These are phyloP conservation scores for Catharus minimus DNA, from an alignment of 2,113 vertebrate genomes.

Conservation along the genomic window DNA sequence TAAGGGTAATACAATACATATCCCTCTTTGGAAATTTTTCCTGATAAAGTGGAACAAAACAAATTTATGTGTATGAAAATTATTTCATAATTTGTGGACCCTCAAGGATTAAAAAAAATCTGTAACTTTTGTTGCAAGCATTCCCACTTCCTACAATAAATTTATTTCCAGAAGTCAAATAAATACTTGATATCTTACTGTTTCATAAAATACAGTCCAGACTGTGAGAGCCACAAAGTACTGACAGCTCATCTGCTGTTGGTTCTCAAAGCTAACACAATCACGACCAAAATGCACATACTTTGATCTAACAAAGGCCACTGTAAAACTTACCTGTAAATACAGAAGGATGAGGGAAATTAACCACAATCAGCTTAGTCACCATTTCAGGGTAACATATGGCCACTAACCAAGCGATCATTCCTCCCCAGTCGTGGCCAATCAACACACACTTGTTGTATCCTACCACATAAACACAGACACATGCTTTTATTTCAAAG, in stretches of 20 bases:
- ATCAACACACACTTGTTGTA: slow-evolving; percentile 95
- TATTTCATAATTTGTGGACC: neutral
- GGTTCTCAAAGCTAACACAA: neutral
- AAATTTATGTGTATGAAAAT: neutral
- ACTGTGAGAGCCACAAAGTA: neutral
- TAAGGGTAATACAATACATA: neutral
- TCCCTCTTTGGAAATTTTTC: neutral
- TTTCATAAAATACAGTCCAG: neutral
- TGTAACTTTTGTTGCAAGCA: neutral
- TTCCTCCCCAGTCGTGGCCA: slow-evolving; percentile 97
- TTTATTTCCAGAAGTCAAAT: neutral
- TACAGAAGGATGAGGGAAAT: slow-evolving; percentile 94
- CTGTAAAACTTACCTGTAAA: slow-evolving; percentile 81
- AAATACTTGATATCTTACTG: neutral
- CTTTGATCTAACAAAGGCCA: neutral
- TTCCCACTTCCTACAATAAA: neutral
- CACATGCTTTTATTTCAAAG: slow-evolving; percentile 13
- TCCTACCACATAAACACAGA: slow-evolving; percentile 77
- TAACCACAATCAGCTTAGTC: slow-evolving; percentile 92
- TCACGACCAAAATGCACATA: neutral
- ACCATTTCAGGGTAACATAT: slow-evolving; percentile 97
- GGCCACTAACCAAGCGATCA: slow-evolving; percentile 93
- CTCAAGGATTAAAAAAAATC: neutral
- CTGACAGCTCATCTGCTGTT: neutral
- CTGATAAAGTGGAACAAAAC: neutral